Conservation (phyloP, 2,113 vertebrate genomes). For the Engraulis encrasicolus region DNA sequence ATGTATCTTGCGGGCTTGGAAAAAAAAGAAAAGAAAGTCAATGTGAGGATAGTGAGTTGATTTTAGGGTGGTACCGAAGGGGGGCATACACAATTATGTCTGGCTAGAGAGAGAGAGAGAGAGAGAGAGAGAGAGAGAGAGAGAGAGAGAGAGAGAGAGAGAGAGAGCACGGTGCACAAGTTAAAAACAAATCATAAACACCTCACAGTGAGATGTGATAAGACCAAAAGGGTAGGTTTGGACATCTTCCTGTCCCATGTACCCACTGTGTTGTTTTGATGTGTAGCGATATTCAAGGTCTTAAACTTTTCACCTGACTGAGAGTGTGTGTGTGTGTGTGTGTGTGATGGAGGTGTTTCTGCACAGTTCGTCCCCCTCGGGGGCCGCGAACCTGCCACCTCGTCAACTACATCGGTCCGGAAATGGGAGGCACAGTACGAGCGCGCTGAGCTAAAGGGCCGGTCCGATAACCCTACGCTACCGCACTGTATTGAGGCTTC, state of each 20-base stretch:
- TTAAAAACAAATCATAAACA: conserved; percentile 22
- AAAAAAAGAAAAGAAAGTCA: conserved; percentile 38
- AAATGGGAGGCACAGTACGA: too few species aligned
- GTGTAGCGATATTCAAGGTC: not conserved
- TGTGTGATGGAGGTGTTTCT: too few species aligned
- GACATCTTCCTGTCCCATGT: too few species aligned
- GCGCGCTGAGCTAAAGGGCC: too few species aligned
- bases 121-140: conserved; percentile 79
- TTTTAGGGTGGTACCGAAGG: conserved; percentile 52
- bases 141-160: conserved; percentile 74
- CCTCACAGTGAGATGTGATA: not conserved
- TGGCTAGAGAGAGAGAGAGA: conserved; percentile 76
- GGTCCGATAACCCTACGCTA: too few species aligned
- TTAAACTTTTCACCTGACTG: not conserved
- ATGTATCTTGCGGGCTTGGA: conserved; percentile 72
- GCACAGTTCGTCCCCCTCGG: too few species aligned
- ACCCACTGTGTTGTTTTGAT: not conserved
- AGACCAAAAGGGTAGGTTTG: not conserved
- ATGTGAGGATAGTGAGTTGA: conserved; percentile 35
- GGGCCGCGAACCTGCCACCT: too few species aligned
- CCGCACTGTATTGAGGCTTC: too few species aligned
- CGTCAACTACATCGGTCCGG: too few species aligned
- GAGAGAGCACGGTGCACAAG: conserved; percentile 71
- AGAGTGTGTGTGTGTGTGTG: too few species aligned
- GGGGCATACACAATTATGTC: conserved; percentile 76